These are phyloP conservation scores for Orthonevra nobilis DNA, from an alignment of 2,888 invertebrate genomes.

Conservation along the genomic window DNA sequence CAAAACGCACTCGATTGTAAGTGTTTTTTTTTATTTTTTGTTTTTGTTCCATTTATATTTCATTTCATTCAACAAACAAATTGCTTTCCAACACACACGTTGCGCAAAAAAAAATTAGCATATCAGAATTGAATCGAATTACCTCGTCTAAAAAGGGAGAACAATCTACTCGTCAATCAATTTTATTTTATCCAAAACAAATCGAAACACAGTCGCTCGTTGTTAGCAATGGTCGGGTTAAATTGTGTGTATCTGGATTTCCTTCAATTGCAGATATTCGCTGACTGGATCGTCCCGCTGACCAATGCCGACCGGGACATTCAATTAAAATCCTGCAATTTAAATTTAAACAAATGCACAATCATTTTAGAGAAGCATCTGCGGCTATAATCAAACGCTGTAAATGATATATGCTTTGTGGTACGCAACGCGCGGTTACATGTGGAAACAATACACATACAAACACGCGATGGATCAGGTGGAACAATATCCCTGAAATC, in stretches of 20 bases:
- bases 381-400: conserved; percentile 46
- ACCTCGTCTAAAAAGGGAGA: background rate
- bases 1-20: too few species aligned
- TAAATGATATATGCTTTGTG: conserved; percentile 46
- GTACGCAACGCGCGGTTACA: conserved; percentile 32
- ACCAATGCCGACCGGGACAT: conserved; percentile 35
- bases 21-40: too few species aligned
- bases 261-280: conserved; percentile 19
- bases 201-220: background rate
- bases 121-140: conserved; percentile 28
- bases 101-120: background rate
- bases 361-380: conserved; percentile 22
- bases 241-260: conserved; percentile 6
- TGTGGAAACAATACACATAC: background rate
- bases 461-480: conserved; percentile 39
- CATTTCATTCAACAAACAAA: conserved; percentile 17
- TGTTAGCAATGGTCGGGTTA: conserved; percentile 8
- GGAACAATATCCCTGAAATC: conserved; percentile 55
- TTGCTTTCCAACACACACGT: conserved; percentile 17
- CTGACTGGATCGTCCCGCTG: conserved; percentile 12
- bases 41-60: background rate
- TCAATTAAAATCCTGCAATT: conserved; percentile 64
- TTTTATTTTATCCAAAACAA: conserved; percentile 7
- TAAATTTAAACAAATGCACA: conserved; percentile 60
- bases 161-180: conserved; percentile 46